Percentiles rank a stretch among this genome's conserved stretches.
Evolutionary conservation across 2,888 invertebrate genomes (phyloP).

Genomic region (Tetranychus piercei): DNA sequence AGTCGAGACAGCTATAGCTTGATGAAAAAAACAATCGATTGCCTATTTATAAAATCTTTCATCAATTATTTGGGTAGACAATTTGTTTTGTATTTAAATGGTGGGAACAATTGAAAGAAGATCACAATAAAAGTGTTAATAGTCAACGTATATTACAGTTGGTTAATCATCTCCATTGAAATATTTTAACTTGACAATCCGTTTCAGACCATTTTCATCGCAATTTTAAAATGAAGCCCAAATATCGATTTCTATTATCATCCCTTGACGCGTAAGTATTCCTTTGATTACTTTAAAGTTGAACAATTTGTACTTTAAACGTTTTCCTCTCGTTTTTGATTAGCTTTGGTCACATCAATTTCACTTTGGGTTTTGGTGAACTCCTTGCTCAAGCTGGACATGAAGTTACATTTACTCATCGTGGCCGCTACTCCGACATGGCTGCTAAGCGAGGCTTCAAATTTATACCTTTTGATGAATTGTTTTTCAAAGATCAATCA

Average conservation of each 20-base stretch:
- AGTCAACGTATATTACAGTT: background rate
- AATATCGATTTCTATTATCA: background rate
- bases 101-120: too few species aligned
- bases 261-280: background rate
- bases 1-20: too few species aligned
- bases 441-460: background rate
- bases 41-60: too few species aligned
- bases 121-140: too few species aligned
- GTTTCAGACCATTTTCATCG: background rate
- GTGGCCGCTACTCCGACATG: background rate
- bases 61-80: too few species aligned
- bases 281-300: background rate
- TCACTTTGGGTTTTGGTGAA: background rate
- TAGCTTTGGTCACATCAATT: conserved; percentile 3
- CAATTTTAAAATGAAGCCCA: background rate
- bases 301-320: too few species aligned
- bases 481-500: background rate
- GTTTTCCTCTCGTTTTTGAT: too few species aligned
- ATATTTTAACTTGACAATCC: background rate
- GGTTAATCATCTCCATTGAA: background rate
- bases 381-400: background rate
- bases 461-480: conserved; percentile 1
- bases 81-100: too few species aligned
- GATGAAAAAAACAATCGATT: too few species aligned
- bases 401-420: background rate